A percentile compares a stretch with the other conserved stretches of the same genome.
These are phyloP conservation scores for Thereva nobilitata DNA, from an alignment of 2,888 invertebrate species.

Conservation along the genomic window DNA sequence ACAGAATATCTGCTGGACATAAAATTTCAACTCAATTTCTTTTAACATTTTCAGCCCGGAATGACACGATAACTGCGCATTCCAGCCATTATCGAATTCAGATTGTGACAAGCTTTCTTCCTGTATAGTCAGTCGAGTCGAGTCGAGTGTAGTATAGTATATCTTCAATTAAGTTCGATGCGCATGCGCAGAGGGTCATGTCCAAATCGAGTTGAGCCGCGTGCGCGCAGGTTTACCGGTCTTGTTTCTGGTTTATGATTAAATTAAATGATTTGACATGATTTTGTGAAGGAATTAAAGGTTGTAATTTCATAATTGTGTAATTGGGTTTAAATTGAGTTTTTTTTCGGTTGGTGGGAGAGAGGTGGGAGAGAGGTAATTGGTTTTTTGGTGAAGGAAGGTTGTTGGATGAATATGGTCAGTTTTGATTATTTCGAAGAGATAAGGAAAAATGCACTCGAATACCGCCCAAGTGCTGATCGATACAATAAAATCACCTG, in stretches of 20 bases:
- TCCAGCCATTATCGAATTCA: conserved; percentile 16
- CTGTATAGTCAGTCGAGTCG: too few species aligned
- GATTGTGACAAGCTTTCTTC: neutral
- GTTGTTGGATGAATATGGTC: too few species aligned
- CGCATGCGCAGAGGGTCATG: neutral
- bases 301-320: too few species aligned
- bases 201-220: conserved; percentile 14
- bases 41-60: conserved; percentile 2
- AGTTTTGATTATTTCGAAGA: too few species aligned
- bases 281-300: conserved; percentile 1
- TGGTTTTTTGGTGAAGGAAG: too few species aligned
- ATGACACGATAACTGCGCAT: conserved; percentile 25
- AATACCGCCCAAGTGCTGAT: too few species aligned
- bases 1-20: conserved; percentile 6
- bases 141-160: too few species aligned
- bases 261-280: conserved; percentile 27
- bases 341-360: conserved; percentile 2
- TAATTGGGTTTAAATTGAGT: conserved; percentile 11
- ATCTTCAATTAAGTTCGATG: too few species aligned
- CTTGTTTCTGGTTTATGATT: conserved; percentile 20
- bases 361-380: neutral
- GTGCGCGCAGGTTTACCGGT: conserved; percentile 9
- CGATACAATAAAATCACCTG: too few species aligned
- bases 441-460: too few species aligned
- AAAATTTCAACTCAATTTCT: conserved; percentile 15